Percentiles rank a stretch among this genome's conserved stretches.
phyloP scores from a whole-genome alignment of 2,797 vertebrate species.

The Propithecus perrieri region DNA sequence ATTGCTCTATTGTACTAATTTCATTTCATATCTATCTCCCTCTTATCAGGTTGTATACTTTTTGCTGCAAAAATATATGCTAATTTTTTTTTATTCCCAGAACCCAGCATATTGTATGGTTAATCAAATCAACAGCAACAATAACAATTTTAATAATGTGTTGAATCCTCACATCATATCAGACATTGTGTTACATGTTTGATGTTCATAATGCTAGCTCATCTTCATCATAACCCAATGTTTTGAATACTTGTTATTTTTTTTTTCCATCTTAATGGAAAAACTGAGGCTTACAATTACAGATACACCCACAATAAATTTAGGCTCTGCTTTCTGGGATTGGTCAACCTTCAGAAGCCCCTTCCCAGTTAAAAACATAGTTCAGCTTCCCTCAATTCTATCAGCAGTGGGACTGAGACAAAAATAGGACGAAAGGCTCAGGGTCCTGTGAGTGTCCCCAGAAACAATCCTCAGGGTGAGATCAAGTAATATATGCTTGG shows the following conservation, averaged over 20 bases:
- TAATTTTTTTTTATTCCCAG: neutral
- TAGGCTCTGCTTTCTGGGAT: neutral
- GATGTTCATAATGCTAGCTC: neutral
- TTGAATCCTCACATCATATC: neutral
- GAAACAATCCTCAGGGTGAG: neutral
- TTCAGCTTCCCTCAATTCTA: neutral
- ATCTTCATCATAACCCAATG: neutral
- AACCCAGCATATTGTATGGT: neutral
- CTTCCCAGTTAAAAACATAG: neutral
- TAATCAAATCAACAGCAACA: neutral
- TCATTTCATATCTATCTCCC: neutral
- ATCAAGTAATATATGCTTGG: fast-evolving
- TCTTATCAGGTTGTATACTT: neutral
- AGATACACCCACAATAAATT: neutral
- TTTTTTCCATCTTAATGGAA: neutral
- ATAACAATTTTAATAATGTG: neutral
- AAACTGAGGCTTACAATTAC: neutral
- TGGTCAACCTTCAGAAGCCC: neutral
- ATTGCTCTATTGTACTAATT: neutral
- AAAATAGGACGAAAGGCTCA: neutral
- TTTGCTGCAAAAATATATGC: neutral
- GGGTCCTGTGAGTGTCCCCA: neutral
- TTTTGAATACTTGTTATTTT: neutral
- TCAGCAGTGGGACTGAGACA: neutral
- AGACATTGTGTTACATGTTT: neutral